These are phyloP conservation scores for Pharmacophagus antenor DNA, from an alignment of 2,888 invertebrate genomes.

Conservation along the genomic window DNA sequence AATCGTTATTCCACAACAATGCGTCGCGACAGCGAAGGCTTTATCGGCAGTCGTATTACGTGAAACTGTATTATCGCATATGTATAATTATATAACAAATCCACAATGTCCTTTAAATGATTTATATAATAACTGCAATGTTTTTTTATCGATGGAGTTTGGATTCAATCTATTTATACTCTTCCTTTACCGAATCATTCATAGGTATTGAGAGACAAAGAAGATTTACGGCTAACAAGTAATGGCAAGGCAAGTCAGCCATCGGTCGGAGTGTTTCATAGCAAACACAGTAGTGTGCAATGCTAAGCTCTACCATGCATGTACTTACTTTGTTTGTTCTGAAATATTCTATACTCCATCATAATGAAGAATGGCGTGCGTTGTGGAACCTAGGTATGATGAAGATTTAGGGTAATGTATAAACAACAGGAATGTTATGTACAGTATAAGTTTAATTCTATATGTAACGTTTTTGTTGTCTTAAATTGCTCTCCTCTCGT, in stretches of 20 bases:
- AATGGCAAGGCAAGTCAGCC: conserved; percentile 28
- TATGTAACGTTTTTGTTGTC: conserved; percentile 82
- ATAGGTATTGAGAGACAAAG: neutral
- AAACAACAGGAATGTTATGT: conserved; percentile 82
- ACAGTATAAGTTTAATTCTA: conserved; percentile 78
- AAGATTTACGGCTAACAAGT: conserved; percentile 9
- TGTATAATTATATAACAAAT: neutral
- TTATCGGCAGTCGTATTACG: conserved; percentile 9
- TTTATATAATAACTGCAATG: too few relatives aligned
- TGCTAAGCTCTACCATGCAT: conserved; percentile 75
- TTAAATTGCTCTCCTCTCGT: conserved; percentile 76
- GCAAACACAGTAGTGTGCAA: conserved; percentile 81
- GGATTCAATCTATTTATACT: too few relatives aligned
- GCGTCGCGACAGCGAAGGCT: conserved; percentile 11
- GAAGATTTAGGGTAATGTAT: conserved; percentile 71
- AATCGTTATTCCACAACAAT: conserved; percentile 44
- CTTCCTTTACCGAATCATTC: neutral
- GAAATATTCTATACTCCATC: conserved; percentile 56
- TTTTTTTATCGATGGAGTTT: too few relatives aligned
- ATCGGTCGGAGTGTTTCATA: conserved; percentile 64
- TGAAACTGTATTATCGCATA: neutral
- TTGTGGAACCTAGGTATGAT: conserved; percentile 5
- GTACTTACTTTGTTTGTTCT: conserved; percentile 82
- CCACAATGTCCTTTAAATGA: neutral
- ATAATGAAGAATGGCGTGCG: conserved; percentile 3